Conservation (phyloP, 2,797 vertebrate genomes). For the Malacoraja senta region DNA sequence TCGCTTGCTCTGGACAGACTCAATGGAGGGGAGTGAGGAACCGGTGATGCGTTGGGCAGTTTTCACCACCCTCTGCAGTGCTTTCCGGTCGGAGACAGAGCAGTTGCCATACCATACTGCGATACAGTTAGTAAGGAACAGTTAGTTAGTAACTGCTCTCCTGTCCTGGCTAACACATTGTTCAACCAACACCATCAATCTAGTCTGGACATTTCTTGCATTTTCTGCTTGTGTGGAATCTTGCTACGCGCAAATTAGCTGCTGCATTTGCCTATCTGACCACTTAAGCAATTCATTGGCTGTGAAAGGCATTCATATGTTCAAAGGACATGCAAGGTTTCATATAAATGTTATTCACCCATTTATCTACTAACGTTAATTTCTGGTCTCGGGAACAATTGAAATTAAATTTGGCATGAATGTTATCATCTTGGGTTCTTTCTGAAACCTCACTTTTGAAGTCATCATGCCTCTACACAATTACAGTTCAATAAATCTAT, state of each 20-base stretch:
- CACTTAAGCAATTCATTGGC: neutral
- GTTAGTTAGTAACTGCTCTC: too few relatives aligned
- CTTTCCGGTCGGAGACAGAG: too few relatives aligned
- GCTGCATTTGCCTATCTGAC: slow-evolving; percentile 1
- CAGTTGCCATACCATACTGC: too few relatives aligned
- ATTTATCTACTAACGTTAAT: neutral
- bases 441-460: neutral
- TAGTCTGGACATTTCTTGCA: neutral
- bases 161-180: neutral
- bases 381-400: neutral
- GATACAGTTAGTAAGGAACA: too few relatives aligned
- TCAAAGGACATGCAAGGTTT: neutral
- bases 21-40: too few relatives aligned
- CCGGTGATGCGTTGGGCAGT: too few relatives aligned
- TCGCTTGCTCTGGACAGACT: too few relatives aligned
- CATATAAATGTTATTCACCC: neutral
- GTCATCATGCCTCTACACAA: neutral
- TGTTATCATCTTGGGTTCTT: neutral
- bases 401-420: slow-evolving; percentile 3
- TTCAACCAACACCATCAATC: neutral
- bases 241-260: slow-evolving; percentile 17
- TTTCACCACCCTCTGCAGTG: too few relatives aligned
- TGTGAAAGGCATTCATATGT: neutral
- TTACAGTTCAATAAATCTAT: neutral
- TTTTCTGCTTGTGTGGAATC: neutral